Evolutionary conservation across 1,140 invertebrate genomes (phyloP), one percentile per base, ranked within the genome.

Genomic region (Brachionus rubens): DNA sequence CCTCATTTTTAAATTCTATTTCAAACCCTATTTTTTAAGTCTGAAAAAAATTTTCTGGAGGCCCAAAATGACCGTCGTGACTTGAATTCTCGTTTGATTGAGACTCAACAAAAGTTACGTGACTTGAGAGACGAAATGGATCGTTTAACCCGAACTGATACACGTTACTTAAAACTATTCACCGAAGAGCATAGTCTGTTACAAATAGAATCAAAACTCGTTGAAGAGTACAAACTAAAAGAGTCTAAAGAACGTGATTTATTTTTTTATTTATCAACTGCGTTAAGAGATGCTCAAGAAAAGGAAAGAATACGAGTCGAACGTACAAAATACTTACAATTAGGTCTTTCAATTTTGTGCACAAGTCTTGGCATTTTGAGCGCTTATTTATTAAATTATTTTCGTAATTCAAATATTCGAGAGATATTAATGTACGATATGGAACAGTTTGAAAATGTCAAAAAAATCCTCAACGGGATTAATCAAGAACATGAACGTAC

Each of bases 231-330:
- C 28, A 78, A 80, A 30, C 41, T 76, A 12, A 77, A 83, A 16
- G 87, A 87, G 77, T 83, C 82, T 75, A 77, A 77, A 12, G 90
- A 91, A 81, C 82, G 90, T 41, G 89, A 90, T 65, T 82, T 86
- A 40, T 91, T 91, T 80, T 83, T 87, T 1, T 81, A 85, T 1
- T 86, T 91, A 77, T 90, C 89, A 0, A 87, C 88, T 9, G 88
- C 89, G 1, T 86, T 91, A 0, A 87, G 90, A 78, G 86, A 90
- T 14, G 89, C 89, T 75, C 90, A 91, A 79, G 90, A 91, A 79
- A 87, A 89, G 77, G 90, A 91, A 81, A 81, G 90, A 48, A 88
- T 89, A 2, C 88, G 90, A 80, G 89, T 89, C 12, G 89, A 91
- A 81, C 85, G 88, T 78, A 91, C 90, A 72, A 91, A 91, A 82